Base-by-base conservation (phyloP, 2,888 invertebrate genomes). In the Drosophila algonquin region DNA sequence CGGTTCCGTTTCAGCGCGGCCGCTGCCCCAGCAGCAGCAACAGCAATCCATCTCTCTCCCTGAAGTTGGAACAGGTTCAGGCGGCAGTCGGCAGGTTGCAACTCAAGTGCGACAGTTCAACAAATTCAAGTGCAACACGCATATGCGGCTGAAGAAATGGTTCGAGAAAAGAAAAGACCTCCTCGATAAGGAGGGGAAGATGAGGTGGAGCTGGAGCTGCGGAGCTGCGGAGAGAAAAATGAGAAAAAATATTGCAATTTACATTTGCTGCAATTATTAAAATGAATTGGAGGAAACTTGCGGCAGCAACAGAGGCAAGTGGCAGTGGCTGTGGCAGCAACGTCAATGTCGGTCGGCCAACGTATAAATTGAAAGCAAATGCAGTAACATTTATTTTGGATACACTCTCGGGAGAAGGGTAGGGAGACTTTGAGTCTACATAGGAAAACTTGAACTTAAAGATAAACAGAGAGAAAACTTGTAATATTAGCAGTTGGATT, bases 61-160 rank as follows among this genome's bases (percentile, higher is more conserved):
- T 73, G 76, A 76, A 87, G 84, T 79, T 53, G 89, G 88, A 89
- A 59, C 73, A 75, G 76, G 73, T 79, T 72, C 83, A 63, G 74
- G 40, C 57, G 46, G 27, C n/a, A n/a, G n/a, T n/a, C 73, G 46
- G 46, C 73, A 70, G 58, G 71, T 68, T 61, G 40, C 70, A 59
- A 54, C 83, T 89, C 89, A 81, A 82, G 82, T 80, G 89, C 82
- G 87, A 82, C 89, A 89, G 86, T 89, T 75, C 80, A 82, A 80
- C 89, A 85, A 89, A 85, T 86, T 89, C 89, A 89, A 85, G 89
- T 87, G 89, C 87, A 83, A 75, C 87, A 86, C 87, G 89, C 89
- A 88, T 68, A 73, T 72, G 87, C 65, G 67, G 47, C 70, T 40
- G 16, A 73, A 80, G 68, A 88, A 85, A 79, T 81, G 81, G 54